Conservation (phyloP, 2,797 vertebrate species). For the Liparis tanakae region DNA sequence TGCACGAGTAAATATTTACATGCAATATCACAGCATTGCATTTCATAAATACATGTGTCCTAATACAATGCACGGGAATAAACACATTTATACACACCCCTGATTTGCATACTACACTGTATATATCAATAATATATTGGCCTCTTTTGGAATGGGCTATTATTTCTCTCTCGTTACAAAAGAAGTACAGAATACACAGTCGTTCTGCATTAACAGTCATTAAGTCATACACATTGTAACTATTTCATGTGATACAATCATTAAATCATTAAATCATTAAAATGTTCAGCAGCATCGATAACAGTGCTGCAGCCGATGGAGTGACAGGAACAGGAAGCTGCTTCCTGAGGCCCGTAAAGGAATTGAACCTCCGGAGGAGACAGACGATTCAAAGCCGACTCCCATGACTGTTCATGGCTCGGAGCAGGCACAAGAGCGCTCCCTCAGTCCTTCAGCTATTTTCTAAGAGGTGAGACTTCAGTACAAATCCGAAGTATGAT, state of each 20-base stretch:
- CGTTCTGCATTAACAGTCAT: slow-evolving; percentile 78
- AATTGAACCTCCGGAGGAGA: slow-evolving; percentile 34
- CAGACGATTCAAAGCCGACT: slow-evolving; percentile 45
- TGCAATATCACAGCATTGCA: slow-evolving; percentile 66
- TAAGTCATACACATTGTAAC: slow-evolving; percentile 69
- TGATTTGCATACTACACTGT: slow-evolving; percentile 56
- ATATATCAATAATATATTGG: slow-evolving; percentile 45
- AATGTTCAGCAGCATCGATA: slow-evolving; percentile 53
- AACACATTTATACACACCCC: slow-evolving; percentile 57
- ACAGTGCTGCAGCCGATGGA: slow-evolving; percentile 73
- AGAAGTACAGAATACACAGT: slow-evolving; percentile 62
- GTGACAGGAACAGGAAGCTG: slow-evolving; percentile 45
- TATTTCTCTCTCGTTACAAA: slow-evolving; percentile 46
- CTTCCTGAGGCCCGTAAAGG: slow-evolving; percentile 45
- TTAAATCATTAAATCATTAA: slow-evolving; percentile 46
- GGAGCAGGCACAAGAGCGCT: slow-evolving; percentile 47
- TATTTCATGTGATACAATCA: slow-evolving; percentile 59
- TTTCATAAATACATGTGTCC: slow-evolving; percentile 54
- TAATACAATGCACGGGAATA: slow-evolving; percentile 55
- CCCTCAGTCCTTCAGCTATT: slow-evolving; percentile 44
- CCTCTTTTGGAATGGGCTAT: slow-evolving; percentile 32
- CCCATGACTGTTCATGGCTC: slow-evolving; percentile 45
- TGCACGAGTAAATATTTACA: slow-evolving; percentile 56
- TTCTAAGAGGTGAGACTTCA: slow-evolving; percentile 47
- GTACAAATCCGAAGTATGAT: slow-evolving; percentile 43